These are phyloP conservation scores for Corvus hawaiiensis DNA, from an alignment of 2,113 vertebrate genomes.

Conservation along the genomic window DNA sequence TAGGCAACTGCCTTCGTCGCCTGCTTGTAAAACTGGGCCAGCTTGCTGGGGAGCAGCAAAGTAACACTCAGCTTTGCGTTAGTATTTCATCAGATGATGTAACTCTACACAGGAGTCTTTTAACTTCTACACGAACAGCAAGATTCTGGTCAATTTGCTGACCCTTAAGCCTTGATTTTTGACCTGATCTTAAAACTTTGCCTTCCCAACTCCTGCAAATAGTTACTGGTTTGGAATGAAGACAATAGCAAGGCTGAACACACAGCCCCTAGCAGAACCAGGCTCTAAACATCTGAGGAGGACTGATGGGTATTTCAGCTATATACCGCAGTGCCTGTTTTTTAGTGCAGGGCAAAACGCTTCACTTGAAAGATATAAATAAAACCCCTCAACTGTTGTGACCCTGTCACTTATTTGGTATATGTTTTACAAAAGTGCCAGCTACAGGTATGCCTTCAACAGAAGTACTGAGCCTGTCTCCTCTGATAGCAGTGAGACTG, in stretches of 20 bases:
- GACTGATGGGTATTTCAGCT: neutral
- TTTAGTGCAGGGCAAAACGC: neutral
- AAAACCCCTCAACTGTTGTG: neutral
- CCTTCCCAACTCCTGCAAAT: neutral
- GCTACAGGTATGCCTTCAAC: neutral
- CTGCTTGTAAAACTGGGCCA: conserved; percentile 34
- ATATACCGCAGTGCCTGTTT: neutral
- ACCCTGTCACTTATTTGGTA: neutral
- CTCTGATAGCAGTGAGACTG: neutral
- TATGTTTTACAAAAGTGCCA: neutral
- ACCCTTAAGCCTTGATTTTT: neutral
- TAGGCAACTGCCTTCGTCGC: neutral
- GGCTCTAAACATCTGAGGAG: neutral
- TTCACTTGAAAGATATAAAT: neutral
- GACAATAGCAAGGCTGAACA: neutral
- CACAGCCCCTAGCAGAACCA: neutral
- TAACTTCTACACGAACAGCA: neutral
- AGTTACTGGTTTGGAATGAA: neutral
- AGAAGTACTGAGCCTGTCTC: neutral
- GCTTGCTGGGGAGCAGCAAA: conserved; percentile 5
- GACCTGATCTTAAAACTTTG: neutral
- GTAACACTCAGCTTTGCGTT: neutral
- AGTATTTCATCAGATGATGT: neutral
- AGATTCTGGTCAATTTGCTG: neutral
- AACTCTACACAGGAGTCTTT: neutral